Percentiles rank a stretch among this genome's conserved stretches.
Conservation (phyloP, 1,140 invertebrate species). For the Eufriesea mexicana region DNA sequence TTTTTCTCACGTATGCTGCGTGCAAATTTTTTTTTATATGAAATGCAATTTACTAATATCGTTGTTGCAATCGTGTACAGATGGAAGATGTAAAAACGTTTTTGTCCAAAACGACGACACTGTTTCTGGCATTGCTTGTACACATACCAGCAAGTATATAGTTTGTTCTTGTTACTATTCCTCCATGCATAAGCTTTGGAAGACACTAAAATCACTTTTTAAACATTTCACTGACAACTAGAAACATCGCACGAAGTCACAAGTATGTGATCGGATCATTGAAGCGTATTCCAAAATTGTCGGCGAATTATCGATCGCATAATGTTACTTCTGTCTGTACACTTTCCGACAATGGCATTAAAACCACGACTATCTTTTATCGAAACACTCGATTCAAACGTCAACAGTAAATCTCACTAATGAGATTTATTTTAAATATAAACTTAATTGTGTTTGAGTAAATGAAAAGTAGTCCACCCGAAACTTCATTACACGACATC, state of each 20-base stretch:
- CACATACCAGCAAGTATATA: conserved; percentile 25
- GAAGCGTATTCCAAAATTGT: conserved; percentile 51
- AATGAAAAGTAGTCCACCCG: conserved; percentile 41
- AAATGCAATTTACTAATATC: conserved; percentile 7
- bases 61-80: conserved; percentile 13
- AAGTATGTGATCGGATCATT: conserved; percentile 29
- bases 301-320: conserved; percentile 63
- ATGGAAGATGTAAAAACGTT: conserved; percentile 24
- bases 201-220: conserved; percentile 33
- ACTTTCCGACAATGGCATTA: conserved; percentile 27
- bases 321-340: conserved; percentile 44
- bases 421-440: conserved; percentile 31
- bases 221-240: conserved; percentile 38
- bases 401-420: not conserved
- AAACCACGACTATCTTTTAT: not conserved
- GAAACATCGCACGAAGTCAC: not conserved
- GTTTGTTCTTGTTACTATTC: conserved; percentile 17
- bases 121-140: conserved; percentile 34
- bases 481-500: conserved; percentile 33
- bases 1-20: conserved; percentile 13
- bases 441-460: conserved; percentile 14
- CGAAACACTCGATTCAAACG: not conserved
- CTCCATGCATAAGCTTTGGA: not conserved
- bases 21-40: conserved; percentile 6
- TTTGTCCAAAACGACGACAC: conserved; percentile 32